phyloP scores from a whole-genome alignment of 1,140 invertebrate species.

The Drosophila neocordata region DNA sequence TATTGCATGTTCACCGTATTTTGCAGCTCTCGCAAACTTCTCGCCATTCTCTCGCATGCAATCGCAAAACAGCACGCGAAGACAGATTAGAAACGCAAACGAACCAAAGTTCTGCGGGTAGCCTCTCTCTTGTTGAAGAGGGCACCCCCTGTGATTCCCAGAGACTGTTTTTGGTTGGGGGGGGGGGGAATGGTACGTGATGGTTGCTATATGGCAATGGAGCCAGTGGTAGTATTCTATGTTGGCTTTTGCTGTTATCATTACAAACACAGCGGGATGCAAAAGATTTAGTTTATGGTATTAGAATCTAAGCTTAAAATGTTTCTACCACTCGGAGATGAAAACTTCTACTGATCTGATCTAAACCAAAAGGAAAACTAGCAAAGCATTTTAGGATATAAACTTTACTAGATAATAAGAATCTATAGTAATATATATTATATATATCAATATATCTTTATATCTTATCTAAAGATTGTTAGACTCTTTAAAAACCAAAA shows the following conservation, averaged over 20 bases:
- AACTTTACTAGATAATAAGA: too few relatives aligned
- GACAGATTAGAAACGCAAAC: constrained; percentile 75
- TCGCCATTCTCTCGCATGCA: constrained; percentile 57
- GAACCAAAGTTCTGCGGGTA: constrained; percentile 39
- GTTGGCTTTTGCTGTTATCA: constrained; percentile 57
- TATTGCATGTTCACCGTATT: constrained; percentile 74
- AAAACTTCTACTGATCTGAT: neutral
- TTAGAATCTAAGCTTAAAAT: constrained; percentile 57
- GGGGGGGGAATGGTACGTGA: too few relatives aligned
- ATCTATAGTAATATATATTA: too few relatives aligned
- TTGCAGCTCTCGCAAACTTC: constrained; percentile 41
- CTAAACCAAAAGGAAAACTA: neutral
- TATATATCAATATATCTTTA: too few relatives aligned
- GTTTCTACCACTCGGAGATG: constrained; percentile 8
- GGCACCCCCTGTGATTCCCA: constrained; percentile 29
- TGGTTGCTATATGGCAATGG: neutral
- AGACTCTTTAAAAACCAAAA: too few relatives aligned
- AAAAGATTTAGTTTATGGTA: constrained; percentile 31
- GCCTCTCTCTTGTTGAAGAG: neutral
- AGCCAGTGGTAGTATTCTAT: constrained; percentile 10
- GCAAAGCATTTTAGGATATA: neutral
- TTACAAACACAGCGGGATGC: constrained; percentile 62
- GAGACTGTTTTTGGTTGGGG: neutral
- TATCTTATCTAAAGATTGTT: too few relatives aligned
- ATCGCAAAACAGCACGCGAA: constrained; percentile 73